Base-by-base conservation (phyloP, 2,888 invertebrate genomes). In the Pseudolycoriella hygida region DNA sequence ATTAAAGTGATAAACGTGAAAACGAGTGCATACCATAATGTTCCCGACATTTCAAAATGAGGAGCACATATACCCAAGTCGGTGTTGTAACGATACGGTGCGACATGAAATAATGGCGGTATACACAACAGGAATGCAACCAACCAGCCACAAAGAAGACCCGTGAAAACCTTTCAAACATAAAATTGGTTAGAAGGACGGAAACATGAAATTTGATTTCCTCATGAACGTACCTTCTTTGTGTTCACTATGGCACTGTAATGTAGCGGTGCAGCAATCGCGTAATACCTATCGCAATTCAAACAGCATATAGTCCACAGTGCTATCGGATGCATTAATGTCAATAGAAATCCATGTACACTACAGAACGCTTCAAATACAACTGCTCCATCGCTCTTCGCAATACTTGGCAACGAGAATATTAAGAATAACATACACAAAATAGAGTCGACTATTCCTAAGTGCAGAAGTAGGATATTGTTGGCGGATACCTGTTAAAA, bases 271-370 rank as follows among this genome's bases (percentile, higher is more conserved):
- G 82, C 77, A 1, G 83, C 77, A 44, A 86, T 85, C 39, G 85
- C 84, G 49, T 82, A 82, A 50, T 82, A 85, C 49, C 83, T 69
- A 62, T 82, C 82, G 47, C 80, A 81, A 57, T 84, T 84, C 49
- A 85, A 68, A 3, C 83, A 84, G 52, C 82, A 81, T 30, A 85
- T 76, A 2, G 83, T 84, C 84, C 84, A 85, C 50, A 82, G 66
- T 38, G 78, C 77, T 48, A 84, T 68, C 3, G 83, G 81, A 55
- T 84, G 79, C 41, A 85, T 68, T 3, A 82, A 70, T 19, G 78
- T 75, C 50, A 80, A 71, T 39, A 82, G 62, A 49, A 80, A 77
- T 34, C 81, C 76, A 53, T 80, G 77, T 1, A 77, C 64, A 3
- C 67, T 60, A 60, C 82, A 82, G 47, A 70, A 67, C 8, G 71